Percentiles rank a stretch among this genome's conserved stretches.
Conservation (phyloP, 1,140 invertebrate genomes). For the Berghia stephanieae region DNA sequence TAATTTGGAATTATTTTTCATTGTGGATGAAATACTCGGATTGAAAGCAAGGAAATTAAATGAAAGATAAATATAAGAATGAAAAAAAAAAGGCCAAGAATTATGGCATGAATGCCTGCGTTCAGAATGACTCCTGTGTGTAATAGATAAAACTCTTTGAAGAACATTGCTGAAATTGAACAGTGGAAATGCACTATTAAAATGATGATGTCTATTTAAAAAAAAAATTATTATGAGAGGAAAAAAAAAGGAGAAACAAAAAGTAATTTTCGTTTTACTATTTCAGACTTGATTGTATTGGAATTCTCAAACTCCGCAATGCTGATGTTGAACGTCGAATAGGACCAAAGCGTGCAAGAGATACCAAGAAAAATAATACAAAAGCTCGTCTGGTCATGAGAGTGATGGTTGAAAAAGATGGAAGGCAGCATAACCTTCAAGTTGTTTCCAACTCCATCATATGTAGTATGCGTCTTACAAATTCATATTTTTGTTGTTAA, state of each 20-base stretch:
- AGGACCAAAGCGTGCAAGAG: conserved; percentile 70
- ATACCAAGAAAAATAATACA: conserved; percentile 88
- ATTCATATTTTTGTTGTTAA: not conserved
- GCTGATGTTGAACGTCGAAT: conserved; percentile 93
- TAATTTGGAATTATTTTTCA: too few relatives aligned
- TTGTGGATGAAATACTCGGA: too few relatives aligned
- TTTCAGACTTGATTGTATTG: conserved; percentile 73
- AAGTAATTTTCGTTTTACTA: conserved; percentile 10
- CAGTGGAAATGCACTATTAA: too few relatives aligned
- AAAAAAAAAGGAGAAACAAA: not conserved
- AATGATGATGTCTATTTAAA: too few relatives aligned
- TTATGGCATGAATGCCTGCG: too few relatives aligned
- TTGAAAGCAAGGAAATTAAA: too few relatives aligned
- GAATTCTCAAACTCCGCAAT: conserved; percentile 88
- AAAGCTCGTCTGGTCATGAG: conserved; percentile 94
- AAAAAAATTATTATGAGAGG: too few relatives aligned
- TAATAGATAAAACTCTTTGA: too few relatives aligned
- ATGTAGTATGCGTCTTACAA: conserved; percentile 93
- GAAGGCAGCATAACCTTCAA: conserved; percentile 85
- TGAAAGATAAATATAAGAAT: too few relatives aligned
- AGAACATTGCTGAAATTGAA: too few relatives aligned
- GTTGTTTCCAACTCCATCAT: conserved; percentile 91
- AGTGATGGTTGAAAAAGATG: conserved; percentile 79
- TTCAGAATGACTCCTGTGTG: too few relatives aligned
- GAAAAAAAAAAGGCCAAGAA: too few relatives aligned